Evolutionary conservation across 2,888 invertebrate genomes (phyloP), one percentile per base, ranked within the genome.

Genomic region (Macaria liturata): DNA sequence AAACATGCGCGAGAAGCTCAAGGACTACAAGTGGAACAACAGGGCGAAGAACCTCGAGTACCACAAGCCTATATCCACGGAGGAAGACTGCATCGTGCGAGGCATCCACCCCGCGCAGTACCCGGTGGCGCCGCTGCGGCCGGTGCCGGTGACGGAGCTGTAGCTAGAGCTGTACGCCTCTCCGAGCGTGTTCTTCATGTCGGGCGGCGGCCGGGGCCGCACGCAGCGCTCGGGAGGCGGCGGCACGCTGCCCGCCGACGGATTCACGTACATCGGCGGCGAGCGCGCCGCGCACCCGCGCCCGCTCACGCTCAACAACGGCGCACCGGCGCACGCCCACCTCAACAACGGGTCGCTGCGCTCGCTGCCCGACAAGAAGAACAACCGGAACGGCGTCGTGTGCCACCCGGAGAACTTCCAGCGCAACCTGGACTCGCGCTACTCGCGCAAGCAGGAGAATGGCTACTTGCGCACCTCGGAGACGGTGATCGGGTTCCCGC

Each of bases 111-210:
- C 92, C 59, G 86, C 90, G 65, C 92, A 90, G 79, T 92, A 90
- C 84, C 89, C 89, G 60, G 84, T 79, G 93, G 81, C 92, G 44
- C 81, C 88, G 75, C 91, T 82, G 78, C 84, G 86, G 78, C 96
- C 96, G 30, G 96, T 97, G 78, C 97, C 97, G 70, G 97, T 97
- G 76, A 97, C 97, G 93, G 97, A 97, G 86, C 97, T 97, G 96
- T 97, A 97, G 97, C 97, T 97, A 97, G 97, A 97, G 94, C 96
- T 96, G 92, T 96, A 96, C 96, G 96, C 97, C 94, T 96, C 96
- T 93, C 95, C 94, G 93, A 95, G 93, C 94, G 95, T 93, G 89
- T 95, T 93, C 93, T 95, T 95, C 94, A 93, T 95, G 93, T 94
- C 95, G 74, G 93, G 93, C 77, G 93, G 92, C 75, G 87, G 88